Conservation (phyloP, 2,888 invertebrate genomes). For the Osedax frankpressi region DNA sequence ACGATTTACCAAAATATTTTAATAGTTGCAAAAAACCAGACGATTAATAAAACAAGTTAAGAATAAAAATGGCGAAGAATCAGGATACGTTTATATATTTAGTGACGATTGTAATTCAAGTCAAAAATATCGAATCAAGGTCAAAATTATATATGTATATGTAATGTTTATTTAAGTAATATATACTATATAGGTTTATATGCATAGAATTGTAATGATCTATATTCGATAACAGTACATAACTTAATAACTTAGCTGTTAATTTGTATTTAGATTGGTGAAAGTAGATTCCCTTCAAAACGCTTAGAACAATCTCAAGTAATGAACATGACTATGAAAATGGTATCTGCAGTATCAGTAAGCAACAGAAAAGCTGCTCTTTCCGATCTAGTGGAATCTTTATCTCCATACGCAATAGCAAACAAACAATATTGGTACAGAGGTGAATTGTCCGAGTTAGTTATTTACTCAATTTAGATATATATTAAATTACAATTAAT, state of each 20-base stretch:
- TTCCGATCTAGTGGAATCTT: conserved; percentile 4
- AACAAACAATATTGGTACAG: conserved; percentile 19
- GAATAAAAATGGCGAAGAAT: conserved; percentile 8
- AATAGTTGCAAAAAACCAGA: not conserved
- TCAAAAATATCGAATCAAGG: not conserved
- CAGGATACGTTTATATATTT: conserved; percentile 24
- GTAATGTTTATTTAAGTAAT: too few relatives aligned
- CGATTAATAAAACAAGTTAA: not conserved
- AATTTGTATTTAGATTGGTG: conserved; percentile 17
- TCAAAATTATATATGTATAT: not conserved
- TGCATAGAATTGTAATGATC: too few relatives aligned
- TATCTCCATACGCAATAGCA: conserved; percentile 10
- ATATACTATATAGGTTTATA: not conserved
- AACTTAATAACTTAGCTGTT: not conserved
- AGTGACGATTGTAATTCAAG: conserved; percentile 13
- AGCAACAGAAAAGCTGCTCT: conserved; percentile 15
- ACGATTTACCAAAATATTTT: too few relatives aligned
- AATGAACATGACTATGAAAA: conserved; percentile 23
- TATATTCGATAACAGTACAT: too few relatives aligned
- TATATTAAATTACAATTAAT: too few relatives aligned
- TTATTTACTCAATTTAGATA: too few relatives aligned
- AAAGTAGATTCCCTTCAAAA: conserved; percentile 21
- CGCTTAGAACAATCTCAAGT: conserved; percentile 22
- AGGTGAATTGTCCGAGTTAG: conserved; percentile 12
- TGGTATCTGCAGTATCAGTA: conserved; percentile 19